Evolutionary conservation across 2,113 vertebrate species (phyloP), one percentile per base, ranked within the genome.

Genomic region (Saimiri boliviensis): DNA sequence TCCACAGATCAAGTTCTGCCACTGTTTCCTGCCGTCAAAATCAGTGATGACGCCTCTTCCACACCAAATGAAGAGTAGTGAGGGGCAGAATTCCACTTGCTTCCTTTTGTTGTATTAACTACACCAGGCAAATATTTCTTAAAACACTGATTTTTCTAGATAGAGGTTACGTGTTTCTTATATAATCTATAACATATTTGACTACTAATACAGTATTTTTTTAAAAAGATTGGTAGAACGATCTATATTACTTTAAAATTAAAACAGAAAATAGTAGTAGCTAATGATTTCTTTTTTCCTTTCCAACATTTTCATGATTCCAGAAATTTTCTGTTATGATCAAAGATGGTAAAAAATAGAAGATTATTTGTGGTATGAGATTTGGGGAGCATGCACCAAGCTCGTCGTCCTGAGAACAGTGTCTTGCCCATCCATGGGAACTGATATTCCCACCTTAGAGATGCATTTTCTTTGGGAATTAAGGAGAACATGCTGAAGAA

Each of bases 251-350:
- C 5, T 92, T 96, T 91, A 8, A 63, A 91, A 63, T 74, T 20
- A 68, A 81, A 68, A 60, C 16, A 63, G 70, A 77, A 84, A 94
- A 71, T n/a, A 70, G 8, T 52, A 73, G 25, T 80, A 63, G 14
- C 9, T 56, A 93, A 60, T 88, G 42, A 56, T 81, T 91, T 80
- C 10, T 56, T 77, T 93, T 87, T 58, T 73, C 35, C 35, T 94
- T 94, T 58, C 54, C 5, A 87, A 87, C 23, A 87, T 21, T 92
- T 92, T 95, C 76, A 70, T 95, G 42, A 96, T 91, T 85, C 77
- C 23, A 47, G 30, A 27, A 71, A 89, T 71, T 68, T 91, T 93
- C 27, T 95, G 4, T n/a, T 87, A 8, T 27, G 52, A 54, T 70
- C 13, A 86, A 52, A 82, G 5, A 37, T 0, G 1, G 25, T 82